Percentiles rank a stretch among this genome's conserved stretches.
These are phyloP conservation scores for Zeus faber DNA, from an alignment of 2,113 vertebrate species.

Conservation along the genomic window DNA sequence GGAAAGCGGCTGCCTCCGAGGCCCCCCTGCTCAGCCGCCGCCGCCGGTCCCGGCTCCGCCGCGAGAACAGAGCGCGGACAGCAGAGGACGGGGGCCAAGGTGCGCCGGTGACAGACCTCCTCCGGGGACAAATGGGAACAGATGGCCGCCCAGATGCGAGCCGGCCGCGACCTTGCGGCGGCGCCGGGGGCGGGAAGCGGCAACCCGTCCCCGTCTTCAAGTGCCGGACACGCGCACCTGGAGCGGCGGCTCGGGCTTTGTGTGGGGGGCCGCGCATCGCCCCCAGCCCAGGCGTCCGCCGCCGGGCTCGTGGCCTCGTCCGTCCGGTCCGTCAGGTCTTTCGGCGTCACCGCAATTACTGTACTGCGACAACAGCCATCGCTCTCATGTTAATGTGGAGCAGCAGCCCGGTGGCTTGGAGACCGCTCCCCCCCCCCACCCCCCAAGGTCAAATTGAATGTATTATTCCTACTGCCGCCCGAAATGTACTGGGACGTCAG, in stretches of 20 bases:
- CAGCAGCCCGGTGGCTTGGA: not conserved
- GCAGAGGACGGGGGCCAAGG: constrained; percentile 56
- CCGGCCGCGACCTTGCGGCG: constrained; percentile 68
- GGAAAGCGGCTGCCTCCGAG: not conserved
- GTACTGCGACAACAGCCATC: not conserved
- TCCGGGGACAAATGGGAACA: constrained; percentile 57
- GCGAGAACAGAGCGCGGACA: constrained; percentile 42
- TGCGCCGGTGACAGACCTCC: constrained; percentile 49
- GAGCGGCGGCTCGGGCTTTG: no score
- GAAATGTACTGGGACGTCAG: no score
- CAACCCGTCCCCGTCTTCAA: not conserved
- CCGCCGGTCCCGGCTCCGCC: constrained; percentile 18
- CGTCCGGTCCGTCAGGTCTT: no score
- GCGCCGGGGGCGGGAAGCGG: constrained; percentile 9
- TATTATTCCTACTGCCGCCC: no score
- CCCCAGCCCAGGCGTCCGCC: no score
- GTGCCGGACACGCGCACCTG: not conserved
- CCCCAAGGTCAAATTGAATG: no score
- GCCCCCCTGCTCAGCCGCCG: constrained; percentile 5
- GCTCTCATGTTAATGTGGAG: not conserved
- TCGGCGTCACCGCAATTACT: no score
- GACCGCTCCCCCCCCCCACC: not conserved
- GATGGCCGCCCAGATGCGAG: constrained; percentile 71
- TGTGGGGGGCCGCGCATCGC: no score
- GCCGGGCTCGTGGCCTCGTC: no score